A percentile compares a stretch with the other conserved stretches of the same genome.
phyloP scores from a whole-genome alignment of 2,888 invertebrate species.

The Entomobrya multifasciata region DNA sequence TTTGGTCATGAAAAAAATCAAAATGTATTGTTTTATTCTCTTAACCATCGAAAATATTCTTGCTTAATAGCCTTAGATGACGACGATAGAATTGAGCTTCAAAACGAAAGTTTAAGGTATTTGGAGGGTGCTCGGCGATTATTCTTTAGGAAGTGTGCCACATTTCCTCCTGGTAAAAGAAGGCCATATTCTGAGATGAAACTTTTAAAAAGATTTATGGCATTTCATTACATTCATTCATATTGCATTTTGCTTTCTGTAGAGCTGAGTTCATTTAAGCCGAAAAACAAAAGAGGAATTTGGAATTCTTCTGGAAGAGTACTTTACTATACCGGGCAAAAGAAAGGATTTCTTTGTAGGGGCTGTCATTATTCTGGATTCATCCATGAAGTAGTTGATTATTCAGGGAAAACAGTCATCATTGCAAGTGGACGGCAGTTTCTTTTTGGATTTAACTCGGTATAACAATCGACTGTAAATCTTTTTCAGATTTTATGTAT shows the following conservation, averaged over 20 bases:
- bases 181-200: background rate
- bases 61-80: no score
- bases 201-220: no score
- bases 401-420: conserved; percentile 57
- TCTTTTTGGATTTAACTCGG: conserved; percentile 64
- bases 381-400: conserved; percentile 71
- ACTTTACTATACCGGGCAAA: conserved; percentile 70
- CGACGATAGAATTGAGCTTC: background rate
- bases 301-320: conserved; percentile 70
- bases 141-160: conserved; percentile 68
- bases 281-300: conserved; percentile 63
- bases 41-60: no score
- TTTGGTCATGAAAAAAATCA: background rate
- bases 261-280: conserved; percentile 60
- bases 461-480: conserved; percentile 2
- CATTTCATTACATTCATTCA: background rate
- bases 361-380: conserved; percentile 58
- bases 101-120: conserved; percentile 58
- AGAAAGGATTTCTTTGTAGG: conserved; percentile 20
- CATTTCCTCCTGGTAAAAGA: conserved; percentile 71
- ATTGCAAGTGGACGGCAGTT: conserved; percentile 60
- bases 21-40: no score
- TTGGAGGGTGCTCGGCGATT: conserved; percentile 64
- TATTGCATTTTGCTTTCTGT: background rate
- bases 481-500: no score